Evolutionary conservation across 2,888 invertebrate species (phyloP).

Genomic region (Amphipoea oculea): DNA sequence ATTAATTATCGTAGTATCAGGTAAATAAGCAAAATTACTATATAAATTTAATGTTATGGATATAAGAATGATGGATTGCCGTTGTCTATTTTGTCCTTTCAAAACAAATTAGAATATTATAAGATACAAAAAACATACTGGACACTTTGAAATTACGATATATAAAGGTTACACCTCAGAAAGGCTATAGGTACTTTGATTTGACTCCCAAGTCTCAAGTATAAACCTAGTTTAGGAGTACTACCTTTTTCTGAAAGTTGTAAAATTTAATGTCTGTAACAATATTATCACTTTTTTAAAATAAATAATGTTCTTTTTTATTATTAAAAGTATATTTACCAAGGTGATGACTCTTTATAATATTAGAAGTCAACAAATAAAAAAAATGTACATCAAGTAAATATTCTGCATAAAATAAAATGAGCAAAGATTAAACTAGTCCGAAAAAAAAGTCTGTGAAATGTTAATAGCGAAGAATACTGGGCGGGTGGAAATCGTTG

Average conservation of each 20-base stretch:
- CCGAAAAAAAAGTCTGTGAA: neutral
- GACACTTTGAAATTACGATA: neutral
- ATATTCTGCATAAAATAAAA: neutral
- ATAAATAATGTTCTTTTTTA: neutral
- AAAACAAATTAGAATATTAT: slow-evolving; percentile 4
- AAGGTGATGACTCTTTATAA: neutral
- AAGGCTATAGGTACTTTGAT: neutral
- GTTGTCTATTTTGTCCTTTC: slow-evolving; percentile 2
- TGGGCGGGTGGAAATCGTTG: slow-evolving; percentile 36
- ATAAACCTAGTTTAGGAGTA: neutral
- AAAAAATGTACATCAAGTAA: neutral
- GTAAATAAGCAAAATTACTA: neutral
- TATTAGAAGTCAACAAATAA: neutral
- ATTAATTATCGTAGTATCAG: neutral
- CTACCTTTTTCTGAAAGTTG: neutral
- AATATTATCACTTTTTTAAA: neutral
- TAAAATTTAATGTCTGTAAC: neutral
- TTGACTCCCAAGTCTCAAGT: neutral
- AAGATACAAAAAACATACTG: neutral
- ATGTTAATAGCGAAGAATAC: neutral
- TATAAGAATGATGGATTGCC: slow-evolving; percentile 6
- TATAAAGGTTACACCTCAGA: neutral
- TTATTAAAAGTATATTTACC: neutral
- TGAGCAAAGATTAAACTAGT: neutral
- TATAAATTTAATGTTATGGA: neutral